These are phyloP conservation scores for Chloroceryle aenea DNA, from an alignment of 2,113 vertebrate genomes.

Conservation along the genomic window DNA sequence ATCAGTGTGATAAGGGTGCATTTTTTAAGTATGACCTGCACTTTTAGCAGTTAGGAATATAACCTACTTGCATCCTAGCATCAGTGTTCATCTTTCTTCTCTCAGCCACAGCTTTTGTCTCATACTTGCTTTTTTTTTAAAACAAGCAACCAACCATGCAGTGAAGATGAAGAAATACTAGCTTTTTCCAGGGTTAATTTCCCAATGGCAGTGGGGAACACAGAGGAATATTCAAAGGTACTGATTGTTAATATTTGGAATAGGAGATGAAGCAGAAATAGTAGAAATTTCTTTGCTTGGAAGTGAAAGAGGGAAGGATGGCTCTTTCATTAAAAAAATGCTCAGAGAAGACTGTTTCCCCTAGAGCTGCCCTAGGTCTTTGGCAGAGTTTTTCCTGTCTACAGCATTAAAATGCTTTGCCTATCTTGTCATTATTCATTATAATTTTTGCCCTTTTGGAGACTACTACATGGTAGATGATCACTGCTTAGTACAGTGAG, in stretches of 20 bases:
- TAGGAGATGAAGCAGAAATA: neutral
- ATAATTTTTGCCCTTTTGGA: neutral
- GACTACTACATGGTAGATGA: neutral
- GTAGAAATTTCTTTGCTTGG: neutral
- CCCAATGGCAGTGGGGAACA: neutral
- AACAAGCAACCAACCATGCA: too few relatives aligned
- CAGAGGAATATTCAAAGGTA: neutral
- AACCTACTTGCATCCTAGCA: too few relatives aligned
- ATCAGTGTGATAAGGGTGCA: neutral
- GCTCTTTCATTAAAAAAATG: neutral
- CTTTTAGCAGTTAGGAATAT: neutral
- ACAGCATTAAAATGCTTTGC: neutral
- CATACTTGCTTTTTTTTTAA: neutral
- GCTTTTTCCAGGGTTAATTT: neutral
- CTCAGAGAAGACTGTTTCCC: neutral
- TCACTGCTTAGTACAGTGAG: neutral
- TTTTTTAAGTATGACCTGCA: neutral
- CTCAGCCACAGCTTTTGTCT: neutral
- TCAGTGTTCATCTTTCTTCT: neutral
- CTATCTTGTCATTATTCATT: constrained; percentile 21
- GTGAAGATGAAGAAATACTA: neutral
- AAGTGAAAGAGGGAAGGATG: neutral
- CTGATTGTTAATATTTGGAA: neutral
- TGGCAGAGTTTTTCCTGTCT: constrained; percentile 3
- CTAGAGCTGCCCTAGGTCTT: neutral